Percentiles rank a stretch among this genome's conserved stretches.
phyloP scores from a whole-genome alignment of 2,113 vertebrate genomes.

The Protobothrops flavoviridis region DNA sequence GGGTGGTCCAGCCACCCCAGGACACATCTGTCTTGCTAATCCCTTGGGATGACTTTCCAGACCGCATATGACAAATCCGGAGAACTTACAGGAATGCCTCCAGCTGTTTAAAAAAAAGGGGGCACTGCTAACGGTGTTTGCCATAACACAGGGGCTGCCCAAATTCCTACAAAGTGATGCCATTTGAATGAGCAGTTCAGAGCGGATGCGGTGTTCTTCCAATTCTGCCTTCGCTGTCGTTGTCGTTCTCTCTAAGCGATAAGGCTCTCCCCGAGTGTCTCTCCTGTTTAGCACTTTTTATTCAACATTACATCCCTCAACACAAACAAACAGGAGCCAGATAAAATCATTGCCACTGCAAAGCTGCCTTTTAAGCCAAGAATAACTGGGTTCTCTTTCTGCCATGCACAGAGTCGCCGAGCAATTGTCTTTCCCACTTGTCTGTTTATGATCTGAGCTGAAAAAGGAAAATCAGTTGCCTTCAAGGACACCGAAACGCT shows the following conservation, averaged over 20 bases:
- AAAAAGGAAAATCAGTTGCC: constrained; percentile 47
- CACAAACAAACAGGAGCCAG: constrained; percentile 64
- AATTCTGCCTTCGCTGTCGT: constrained; percentile 29
- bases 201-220: constrained; percentile 22
- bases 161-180: neutral
- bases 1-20: too few relatives aligned
- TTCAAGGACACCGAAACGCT: constrained; percentile 25
- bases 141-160: too few relatives aligned
- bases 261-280: constrained; percentile 17
- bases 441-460: constrained; percentile 61
- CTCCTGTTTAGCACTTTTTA: constrained; percentile 59
- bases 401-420: constrained; percentile 62
- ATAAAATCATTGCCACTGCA: constrained; percentile 71
- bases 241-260: constrained; percentile 16
- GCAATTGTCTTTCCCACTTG: constrained; percentile 49
- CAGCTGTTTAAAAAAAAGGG: neutral
- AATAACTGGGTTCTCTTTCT: constrained; percentile 60
- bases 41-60: neutral
- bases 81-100: neutral
- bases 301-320: constrained; percentile 62
- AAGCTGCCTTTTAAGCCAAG: constrained; percentile 65
- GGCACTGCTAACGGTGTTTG: too few relatives aligned
- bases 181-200: neutral
- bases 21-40: neutral
- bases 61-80: neutral